phyloP scores from a whole-genome alignment of 2,113 vertebrate genomes.

The Typhlomys cinereus region DNA sequence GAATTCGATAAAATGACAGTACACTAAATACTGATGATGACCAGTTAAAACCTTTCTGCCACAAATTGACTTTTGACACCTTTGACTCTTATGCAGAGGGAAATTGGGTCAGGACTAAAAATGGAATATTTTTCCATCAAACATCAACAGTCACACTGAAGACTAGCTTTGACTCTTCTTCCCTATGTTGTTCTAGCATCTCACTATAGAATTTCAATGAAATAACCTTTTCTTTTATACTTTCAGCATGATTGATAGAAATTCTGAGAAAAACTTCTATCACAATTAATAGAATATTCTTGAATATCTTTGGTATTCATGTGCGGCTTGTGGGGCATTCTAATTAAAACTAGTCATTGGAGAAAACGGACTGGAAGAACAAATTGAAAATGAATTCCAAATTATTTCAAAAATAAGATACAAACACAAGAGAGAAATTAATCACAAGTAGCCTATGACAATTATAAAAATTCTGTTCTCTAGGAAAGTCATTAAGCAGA shows the following conservation, averaged over 20 bases:
- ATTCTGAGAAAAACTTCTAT: neutral
- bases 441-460: neutral
- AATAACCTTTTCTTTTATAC: slow-evolving; percentile 29
- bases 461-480: slow-evolving; percentile 21
- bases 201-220: slow-evolving; percentile 25
- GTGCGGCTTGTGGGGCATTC: neutral
- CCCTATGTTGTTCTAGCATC: neutral
- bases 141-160: neutral
- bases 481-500: neutral
- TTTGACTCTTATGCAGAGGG: neutral
- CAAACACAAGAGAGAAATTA: neutral
- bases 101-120: neutral
- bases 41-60: neutral
- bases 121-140: neutral
- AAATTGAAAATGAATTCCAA: slow-evolving; percentile 58
- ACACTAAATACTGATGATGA: neutral
- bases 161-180: neutral
- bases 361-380: neutral
- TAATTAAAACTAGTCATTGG: slow-evolving; percentile 41
- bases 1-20: slow-evolving; percentile 7
- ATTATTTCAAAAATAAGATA: slow-evolving; percentile 14
- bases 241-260: slow-evolving; percentile 49
- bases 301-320: neutral
- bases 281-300: slow-evolving; percentile 44
- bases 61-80: neutral